A percentile compares a stretch with the other conserved stretches of the same genome.
phyloP scores from a whole-genome alignment of 2,113 vertebrate genomes.

The Phylloscopus trochilus region DNA sequence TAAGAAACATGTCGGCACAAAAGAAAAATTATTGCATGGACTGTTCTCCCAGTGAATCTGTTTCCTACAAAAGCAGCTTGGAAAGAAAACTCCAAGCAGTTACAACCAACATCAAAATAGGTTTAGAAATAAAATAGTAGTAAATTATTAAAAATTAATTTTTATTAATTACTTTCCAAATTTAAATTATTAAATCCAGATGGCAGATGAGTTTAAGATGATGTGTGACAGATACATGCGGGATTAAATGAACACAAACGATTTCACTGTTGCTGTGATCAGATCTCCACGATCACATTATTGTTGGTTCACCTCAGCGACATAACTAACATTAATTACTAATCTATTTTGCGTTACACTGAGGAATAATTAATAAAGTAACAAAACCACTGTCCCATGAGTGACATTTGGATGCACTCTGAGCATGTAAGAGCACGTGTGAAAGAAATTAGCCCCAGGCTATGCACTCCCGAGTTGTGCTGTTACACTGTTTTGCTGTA shows the following conservation, averaged over 20 bases:
- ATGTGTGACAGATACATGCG: not conserved
- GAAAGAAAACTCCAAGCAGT: not conserved
- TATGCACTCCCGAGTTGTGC: no score
- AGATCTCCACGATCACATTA: not conserved
- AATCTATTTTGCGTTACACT: not conserved
- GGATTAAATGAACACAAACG: not conserved
- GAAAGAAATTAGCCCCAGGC: no score
- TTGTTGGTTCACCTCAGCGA: not conserved
- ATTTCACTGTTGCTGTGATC: not conserved
- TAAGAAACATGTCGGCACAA: not conserved
- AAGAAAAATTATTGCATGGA: not conserved
- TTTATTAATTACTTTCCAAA: not conserved
- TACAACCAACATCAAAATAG: not conserved
- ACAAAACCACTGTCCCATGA: not conserved
- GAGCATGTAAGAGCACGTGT: not conserved
- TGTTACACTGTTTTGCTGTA: no score
- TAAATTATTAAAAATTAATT: not conserved
- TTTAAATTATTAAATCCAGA: not conserved
- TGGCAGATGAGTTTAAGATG: not conserved
- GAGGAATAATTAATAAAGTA: not conserved
- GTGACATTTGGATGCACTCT: not conserved
- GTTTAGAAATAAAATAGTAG: not conserved
- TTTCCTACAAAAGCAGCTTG: slow-evolving; percentile 6
- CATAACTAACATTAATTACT: not conserved
- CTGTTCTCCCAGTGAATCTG: not conserved